These are phyloP conservation scores for Drosophila mulleri DNA, from an alignment of 2,888 invertebrate species.

Conservation along the genomic window DNA sequence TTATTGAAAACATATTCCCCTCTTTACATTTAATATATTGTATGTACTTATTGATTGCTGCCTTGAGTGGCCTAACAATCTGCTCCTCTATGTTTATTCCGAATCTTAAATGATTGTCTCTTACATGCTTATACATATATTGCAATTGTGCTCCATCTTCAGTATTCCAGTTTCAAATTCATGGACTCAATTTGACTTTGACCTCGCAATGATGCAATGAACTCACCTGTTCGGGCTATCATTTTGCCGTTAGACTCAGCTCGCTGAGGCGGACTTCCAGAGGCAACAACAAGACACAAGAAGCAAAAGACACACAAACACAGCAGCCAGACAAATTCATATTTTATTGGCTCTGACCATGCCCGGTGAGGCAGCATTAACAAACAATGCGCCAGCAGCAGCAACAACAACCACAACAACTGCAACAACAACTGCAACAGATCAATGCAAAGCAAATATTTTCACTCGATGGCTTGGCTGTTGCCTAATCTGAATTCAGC, in stretches of 20 bases:
- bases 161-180: slow-evolving; percentile 6
- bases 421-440: slow-evolving; percentile 52
- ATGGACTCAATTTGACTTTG: slow-evolving; percentile 53
- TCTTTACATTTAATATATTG: not conserved
- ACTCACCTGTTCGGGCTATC: slow-evolving; percentile 68
- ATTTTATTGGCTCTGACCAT: slow-evolving; percentile 78
- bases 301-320: slow-evolving; percentile 14
- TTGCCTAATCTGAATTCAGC: slow-evolving; percentile 68
- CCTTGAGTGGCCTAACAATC: not conserved
- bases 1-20: not conserved
- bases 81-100: not conserved
- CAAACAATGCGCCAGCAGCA: slow-evolving; percentile 68
- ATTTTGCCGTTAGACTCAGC: slow-evolving; percentile 62
- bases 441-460: slow-evolving; percentile 77
- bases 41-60: not conserved
- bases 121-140: not conserved
- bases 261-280: slow-evolving; percentile 37
- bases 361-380: slow-evolving; percentile 67
- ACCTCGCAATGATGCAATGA: slow-evolving; percentile 56
- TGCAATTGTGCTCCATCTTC: not conserved
- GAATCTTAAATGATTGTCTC: not conserved
- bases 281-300: slow-evolving; percentile 37
- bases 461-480: slow-evolving; percentile 65
- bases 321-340: slow-evolving; percentile 72
- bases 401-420: slow-evolving; percentile 21